Percentiles rank a stretch among this genome's conserved stretches.
Conservation (phyloP, 2,797 vertebrate genomes). For the Pitangus sulphuratus region DNA sequence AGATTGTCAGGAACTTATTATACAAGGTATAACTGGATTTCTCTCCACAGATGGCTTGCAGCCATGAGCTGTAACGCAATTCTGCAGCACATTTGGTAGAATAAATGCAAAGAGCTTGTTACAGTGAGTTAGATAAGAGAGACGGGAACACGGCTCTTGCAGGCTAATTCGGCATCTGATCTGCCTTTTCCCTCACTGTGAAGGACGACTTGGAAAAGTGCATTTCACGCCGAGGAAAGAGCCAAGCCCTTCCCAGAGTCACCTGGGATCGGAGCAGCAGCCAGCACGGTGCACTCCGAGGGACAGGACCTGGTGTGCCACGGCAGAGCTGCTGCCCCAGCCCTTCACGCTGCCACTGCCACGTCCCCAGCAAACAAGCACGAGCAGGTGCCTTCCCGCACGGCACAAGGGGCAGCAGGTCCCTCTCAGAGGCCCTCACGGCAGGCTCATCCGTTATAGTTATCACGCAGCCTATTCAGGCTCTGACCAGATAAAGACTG, state of each 20-base stretch:
- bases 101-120: conserved; percentile 83
- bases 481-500: conserved; percentile 61
- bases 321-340: neutral
- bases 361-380: neutral
- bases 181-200: conserved; percentile 59
- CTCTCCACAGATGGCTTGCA: conserved; percentile 81
- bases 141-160: conserved; percentile 60
- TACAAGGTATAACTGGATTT: conserved; percentile 86
- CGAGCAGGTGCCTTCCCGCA: neutral
- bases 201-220: conserved; percentile 58
- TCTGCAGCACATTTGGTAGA: conserved; percentile 79
- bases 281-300: accelerated
- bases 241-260: neutral
- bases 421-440: neutral
- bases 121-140: conserved; percentile 79
- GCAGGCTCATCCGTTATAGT: conserved; percentile 40
- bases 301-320: accelerated
- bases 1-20: conserved; percentile 86
- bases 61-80: conserved; percentile 80
- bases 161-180: conserved; percentile 69
- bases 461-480: conserved; percentile 32
- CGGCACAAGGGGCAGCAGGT: neutral
- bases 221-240: neutral
- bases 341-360: accelerated
- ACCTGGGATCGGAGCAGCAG: neutral